Base-by-base conservation (phyloP, 35 echinoderm and acorn worm species). In the Strongylocentrotus purpuratus region DNA sequence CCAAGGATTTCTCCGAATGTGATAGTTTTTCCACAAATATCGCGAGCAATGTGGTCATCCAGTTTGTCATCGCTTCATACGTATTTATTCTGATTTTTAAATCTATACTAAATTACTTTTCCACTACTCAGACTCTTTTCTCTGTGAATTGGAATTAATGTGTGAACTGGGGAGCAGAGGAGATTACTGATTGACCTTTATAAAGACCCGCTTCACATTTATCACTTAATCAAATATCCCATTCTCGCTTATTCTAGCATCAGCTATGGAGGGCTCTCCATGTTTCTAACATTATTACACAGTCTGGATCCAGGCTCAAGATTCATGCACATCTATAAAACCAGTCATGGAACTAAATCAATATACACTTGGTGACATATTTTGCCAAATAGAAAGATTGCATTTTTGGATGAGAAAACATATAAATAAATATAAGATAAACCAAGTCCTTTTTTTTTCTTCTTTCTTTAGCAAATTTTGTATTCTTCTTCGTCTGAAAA, bases 81-180 rank as follows among this genome's bases (percentile, higher is more conserved):
- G 65, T n/a, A 78, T 78, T 78, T n/a, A 78, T 78, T 78, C 65
- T 78, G 65, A 78, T 78, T 78, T n/a, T 28, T 28, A 78, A 78
- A 78, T 78, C 65, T 22, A 22, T 22, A 28, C n/a, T 4, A 78
- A 78, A 78, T 78, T 78, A 18, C 65, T n/a, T 78, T 78, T 78
- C 65, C 65, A 78, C 25, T 7, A 78, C 65, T n/a, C 65, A 1
- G 20, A 14, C 28, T 78, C 65, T 78, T 18, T 78, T 7, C 28
- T 0, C 65, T 28, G 0, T n/a, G 65, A 78, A n/a, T 78, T 78
- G 65, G 65, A 78, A 78, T 70, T 70, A 70, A 78, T n/a, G 65
- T 78, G 65, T n/a, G 25, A 78, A 78, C 20, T 78, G 18, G 65
- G 25, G 22, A 55, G 61, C 17, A 70, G 22, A 22, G 61, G 61